Evolutionary conservation across 2,888 invertebrate genomes (phyloP), one percentile per base, ranked within the genome.

Genomic region (Drosophila cyrtoloma): DNA sequence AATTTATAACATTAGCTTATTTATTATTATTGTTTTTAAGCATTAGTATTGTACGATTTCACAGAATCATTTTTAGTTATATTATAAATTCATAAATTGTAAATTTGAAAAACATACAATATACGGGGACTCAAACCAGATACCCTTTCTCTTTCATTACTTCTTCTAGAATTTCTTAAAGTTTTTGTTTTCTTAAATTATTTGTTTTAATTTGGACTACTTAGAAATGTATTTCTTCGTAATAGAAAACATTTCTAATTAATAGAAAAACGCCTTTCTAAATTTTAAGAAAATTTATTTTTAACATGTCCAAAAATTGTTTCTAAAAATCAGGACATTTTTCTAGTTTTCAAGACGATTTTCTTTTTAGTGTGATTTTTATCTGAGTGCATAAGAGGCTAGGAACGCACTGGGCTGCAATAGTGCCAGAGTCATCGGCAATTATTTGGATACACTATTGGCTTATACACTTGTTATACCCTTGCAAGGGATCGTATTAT

Each of bases 401-500:
- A 39, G 19, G 39, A 39, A 42, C 5, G n/a, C n/a, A 5, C 19
- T 19, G 9, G 19, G 19, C 4, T 19, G 9, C 9, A 39, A 19
- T 44, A 14, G 22, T 26, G 30, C 58, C 28, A 44, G 50, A 32
- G 32, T 30, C 52, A 30, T 47, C n/a, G 26, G 30, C 19, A 26
- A 63, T 50, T 64, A 44, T 63, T 28, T 28, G 10, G 5, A 10
- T 51, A 19, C 28, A 10, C 12, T 51, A 19, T 28, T 51, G 51
- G 5, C 5, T 19, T 22, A 47, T 16, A 26, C 4, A 47, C 22
- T 16, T 47, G 14, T 35, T 35, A 14, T 35, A 14, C 33, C 12
- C 42, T 12, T 12, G n/a, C n/a, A n/a, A n/a, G 10, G 42, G 10
- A 12, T 44, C 5, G 12, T 1, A 44, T n/a, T 12, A 44, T 44